Evolutionary conservation across 2,888 invertebrate species (phyloP).

Genomic region (Entomobrya multifasciata): DNA sequence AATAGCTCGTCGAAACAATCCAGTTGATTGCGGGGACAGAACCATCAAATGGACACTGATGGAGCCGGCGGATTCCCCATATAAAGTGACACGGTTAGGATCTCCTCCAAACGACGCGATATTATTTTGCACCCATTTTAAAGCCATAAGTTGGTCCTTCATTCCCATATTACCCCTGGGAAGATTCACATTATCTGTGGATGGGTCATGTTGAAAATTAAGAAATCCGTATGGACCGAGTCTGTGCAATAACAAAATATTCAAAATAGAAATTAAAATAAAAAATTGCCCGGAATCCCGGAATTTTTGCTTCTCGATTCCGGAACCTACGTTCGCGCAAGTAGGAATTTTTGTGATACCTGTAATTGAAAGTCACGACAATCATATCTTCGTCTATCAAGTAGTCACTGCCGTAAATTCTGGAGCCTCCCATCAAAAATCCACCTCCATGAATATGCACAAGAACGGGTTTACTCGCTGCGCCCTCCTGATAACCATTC

Average conservation of each 20-base stretch:
- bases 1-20: slow-evolving; percentile 50
- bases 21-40: slow-evolving; percentile 25
- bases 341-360: no score
- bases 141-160: slow-evolving; percentile 57
- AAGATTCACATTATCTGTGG: neutral
- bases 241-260: no score
- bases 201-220: slow-evolving; percentile 47
- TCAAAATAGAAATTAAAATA: no score
- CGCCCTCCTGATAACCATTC: neutral
- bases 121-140: slow-evolving; percentile 64
- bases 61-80: slow-evolving; percentile 31
- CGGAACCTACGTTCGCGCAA: no score
- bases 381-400: neutral
- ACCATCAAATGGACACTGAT: slow-evolving; percentile 11
- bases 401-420: slow-evolving; percentile 37
- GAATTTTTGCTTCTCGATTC: no score
- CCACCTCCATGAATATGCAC: slow-evolving; percentile 70
- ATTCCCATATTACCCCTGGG: slow-evolving; percentile 33
- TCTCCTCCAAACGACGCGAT: slow-evolving; percentile 53
- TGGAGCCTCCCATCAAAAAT: slow-evolving; percentile 59
- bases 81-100: neutral
- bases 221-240: slow-evolving; percentile 69
- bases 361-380: neutral
- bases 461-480: slow-evolving; percentile 47
- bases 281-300: no score